A percentile compares a stretch with the other conserved stretches of the same genome.
Evolutionary conservation across 1,140 invertebrate genomes (phyloP).

Genomic region (Zaprionus inermis): DNA sequence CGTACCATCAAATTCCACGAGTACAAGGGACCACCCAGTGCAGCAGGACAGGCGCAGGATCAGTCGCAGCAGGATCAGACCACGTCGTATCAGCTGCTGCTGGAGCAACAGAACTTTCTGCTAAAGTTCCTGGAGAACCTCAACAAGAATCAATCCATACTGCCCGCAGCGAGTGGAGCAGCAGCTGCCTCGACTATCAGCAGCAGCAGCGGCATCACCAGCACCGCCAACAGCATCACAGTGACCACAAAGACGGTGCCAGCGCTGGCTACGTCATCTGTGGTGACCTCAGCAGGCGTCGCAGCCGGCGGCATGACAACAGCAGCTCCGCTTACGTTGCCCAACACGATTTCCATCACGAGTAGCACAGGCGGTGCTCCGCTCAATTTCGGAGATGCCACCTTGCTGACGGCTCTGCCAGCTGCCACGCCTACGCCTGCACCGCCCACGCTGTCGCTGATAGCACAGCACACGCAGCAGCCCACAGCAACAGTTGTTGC

Average conservation of each 20-base stretch:
- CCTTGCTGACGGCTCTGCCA: slow-evolving; percentile 37
- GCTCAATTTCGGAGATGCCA: slow-evolving; percentile 57
- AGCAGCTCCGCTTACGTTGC: slow-evolving; percentile 37
- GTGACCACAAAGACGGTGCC: slow-evolving; percentile 69
- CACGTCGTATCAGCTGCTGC: slow-evolving; percentile 94
- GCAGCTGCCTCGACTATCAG: not conserved
- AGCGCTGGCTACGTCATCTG: slow-evolving; percentile 41
- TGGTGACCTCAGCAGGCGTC: slow-evolving; percentile 26
- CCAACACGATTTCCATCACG: slow-evolving; percentile 68
- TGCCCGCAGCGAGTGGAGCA: slow-evolving; percentile 86
- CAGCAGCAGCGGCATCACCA: slow-evolving; percentile 8
- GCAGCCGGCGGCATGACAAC: not conserved
- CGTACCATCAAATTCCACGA: slow-evolving; percentile 99
- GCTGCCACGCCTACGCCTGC: slow-evolving; percentile 33
- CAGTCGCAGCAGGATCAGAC: slow-evolving; percentile 86
- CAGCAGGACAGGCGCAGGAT: slow-evolving; percentile 88
- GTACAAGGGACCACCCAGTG: slow-evolving; percentile 98
- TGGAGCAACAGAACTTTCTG: slow-evolving; percentile 95
- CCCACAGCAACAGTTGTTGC: slow-evolving; percentile 72
- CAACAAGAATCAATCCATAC: slow-evolving; percentile 81
- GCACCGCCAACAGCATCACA: slow-evolving; percentile 56
- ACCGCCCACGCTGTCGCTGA: slow-evolving; percentile 61
- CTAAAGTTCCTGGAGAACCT: slow-evolving; percentile 81
- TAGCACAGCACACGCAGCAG: slow-evolving; percentile 46
- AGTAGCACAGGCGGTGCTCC: slow-evolving; percentile 58